phyloP scores from a whole-genome alignment of 2,888 invertebrate species.

The Hipparchia sbordonii region DNA sequence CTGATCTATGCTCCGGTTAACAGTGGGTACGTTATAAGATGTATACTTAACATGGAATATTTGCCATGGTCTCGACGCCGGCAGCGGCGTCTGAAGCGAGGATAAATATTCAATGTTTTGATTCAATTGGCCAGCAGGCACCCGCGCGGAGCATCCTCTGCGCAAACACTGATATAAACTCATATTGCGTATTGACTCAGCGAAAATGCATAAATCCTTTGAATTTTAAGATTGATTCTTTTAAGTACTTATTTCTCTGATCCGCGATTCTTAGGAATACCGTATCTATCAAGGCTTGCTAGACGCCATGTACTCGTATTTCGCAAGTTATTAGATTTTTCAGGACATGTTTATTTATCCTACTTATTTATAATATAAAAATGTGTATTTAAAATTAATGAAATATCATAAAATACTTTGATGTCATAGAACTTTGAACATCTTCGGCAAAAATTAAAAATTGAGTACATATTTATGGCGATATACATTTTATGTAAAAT shows the following conservation, averaged over 20 bases:
- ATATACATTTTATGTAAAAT: too few species aligned
- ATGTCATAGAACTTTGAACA: too few species aligned
- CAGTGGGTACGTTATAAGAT: not conserved
- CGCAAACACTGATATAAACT: slow-evolving; percentile 39
- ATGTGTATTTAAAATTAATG: too few species aligned
- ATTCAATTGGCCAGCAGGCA: slow-evolving; percentile 69
- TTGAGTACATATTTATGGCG: too few species aligned
- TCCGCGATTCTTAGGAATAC: too few species aligned
- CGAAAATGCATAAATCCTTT: slow-evolving; percentile 15
- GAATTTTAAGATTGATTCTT: not conserved
- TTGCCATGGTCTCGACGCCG: slow-evolving; percentile 11
- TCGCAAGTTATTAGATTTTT: too few species aligned
- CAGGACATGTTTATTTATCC: too few species aligned
- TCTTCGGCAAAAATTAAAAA: too few species aligned
- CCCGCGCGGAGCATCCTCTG: slow-evolving; percentile 41
- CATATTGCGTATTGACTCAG: slow-evolving; percentile 25
- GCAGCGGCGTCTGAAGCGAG: slow-evolving; percentile 35
- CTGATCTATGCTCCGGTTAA: slow-evolving; percentile 15
- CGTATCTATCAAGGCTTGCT: too few species aligned
- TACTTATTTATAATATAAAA: too few species aligned
- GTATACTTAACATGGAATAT: slow-evolving; percentile 1
- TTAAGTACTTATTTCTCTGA: not conserved
- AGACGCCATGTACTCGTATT: too few species aligned
- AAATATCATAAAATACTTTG: too few species aligned
- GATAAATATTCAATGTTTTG: slow-evolving; percentile 78